Base-by-base conservation (phyloP, 2,888 invertebrate species). In the Carcina quercana region DNA sequence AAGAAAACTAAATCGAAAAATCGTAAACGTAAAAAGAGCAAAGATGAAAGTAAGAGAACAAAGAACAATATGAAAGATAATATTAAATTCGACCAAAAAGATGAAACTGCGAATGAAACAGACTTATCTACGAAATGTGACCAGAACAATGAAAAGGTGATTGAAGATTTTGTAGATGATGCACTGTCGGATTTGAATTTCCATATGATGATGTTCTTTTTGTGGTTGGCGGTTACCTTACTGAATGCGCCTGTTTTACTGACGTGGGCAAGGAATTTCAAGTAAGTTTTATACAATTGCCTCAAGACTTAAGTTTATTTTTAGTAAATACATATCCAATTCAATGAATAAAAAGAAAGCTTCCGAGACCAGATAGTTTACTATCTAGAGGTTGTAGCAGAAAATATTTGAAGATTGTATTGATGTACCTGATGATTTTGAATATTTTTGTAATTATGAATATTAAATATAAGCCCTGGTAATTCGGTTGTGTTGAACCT, bases 211-310 rank as follows among this genome's bases (percentile, higher is more conserved):
- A 61, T 93, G 50, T 90, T 94, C 49, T 72, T 91, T 30, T 58
- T 94, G 45, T 90, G 92, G 86, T 58, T 88, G 31, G 60, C 88
- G 10, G 83, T 89, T 15, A 85, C 92, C 0, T 41, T 88, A n/a
- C 71, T 93, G 21, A 92, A 91, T 67, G 45, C 91, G 7, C 94
- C 94, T 0, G 87, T 89, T 24, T 86, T 91, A 10, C 62, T 94
- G 24, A 91, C 92, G 3, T 95, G 94, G 94, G 91, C 93, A 0
- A 89, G 89, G 55, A 92, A 91, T 76, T 92, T 90, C 50, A 88
- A 88, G 93, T 93, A 83, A 85, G 84, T 79, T 11, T n/a, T n/a
- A n/a, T n/a, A n/a, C n/a, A n/a, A n/a, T n/a, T n/a, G n/a, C n/a
- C n/a, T n/a, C n/a, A n/a, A n/a, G n/a, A n/a, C n/a, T n/a, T n/a